phyloP scores from a whole-genome alignment of 2,888 invertebrate species.

The Macrosoma leucophasiata region DNA sequence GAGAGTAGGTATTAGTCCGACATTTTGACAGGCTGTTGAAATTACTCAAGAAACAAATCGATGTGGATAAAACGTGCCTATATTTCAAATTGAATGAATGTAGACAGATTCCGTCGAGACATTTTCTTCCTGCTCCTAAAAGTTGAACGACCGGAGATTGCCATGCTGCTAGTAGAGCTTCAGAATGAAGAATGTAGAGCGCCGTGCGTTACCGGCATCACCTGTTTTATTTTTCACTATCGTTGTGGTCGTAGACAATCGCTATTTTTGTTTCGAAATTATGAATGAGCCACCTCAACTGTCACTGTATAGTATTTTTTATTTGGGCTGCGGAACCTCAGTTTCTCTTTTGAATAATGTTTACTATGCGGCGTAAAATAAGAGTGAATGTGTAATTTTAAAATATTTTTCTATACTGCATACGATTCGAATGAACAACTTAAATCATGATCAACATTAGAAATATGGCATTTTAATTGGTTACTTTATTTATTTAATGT shows the following conservation, averaged over 20 bases:
- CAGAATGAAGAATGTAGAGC: constrained; percentile 8
- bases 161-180: constrained; percentile 46
- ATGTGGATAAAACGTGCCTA: constrained; percentile 8
- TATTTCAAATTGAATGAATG: constrained; percentile 4
- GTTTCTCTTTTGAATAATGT: too few species aligned
- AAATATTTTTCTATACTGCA: too few species aligned
- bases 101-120: constrained; percentile 11
- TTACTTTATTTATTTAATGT: too few species aligned
- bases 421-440: too few species aligned
- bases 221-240: constrained; percentile 65
- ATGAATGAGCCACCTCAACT: constrained; percentile 47
- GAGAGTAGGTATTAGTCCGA: not conserved
- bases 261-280: constrained; percentile 55
- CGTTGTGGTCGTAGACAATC: constrained; percentile 40
- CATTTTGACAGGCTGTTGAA: constrained; percentile 19
- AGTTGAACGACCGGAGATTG: constrained; percentile 36
- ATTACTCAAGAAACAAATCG: constrained; percentile 15
- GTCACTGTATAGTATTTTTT: too few species aligned
- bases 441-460: too few species aligned
- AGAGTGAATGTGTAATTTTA: too few species aligned
- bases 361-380: too few species aligned
- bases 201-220: constrained; percentile 43
- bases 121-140: constrained; percentile 16
- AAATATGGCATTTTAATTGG: too few species aligned
- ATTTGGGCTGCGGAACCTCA: too few species aligned